Conservation (phyloP, 1,140 invertebrate genomes). For the Bombus turneri region DNA sequence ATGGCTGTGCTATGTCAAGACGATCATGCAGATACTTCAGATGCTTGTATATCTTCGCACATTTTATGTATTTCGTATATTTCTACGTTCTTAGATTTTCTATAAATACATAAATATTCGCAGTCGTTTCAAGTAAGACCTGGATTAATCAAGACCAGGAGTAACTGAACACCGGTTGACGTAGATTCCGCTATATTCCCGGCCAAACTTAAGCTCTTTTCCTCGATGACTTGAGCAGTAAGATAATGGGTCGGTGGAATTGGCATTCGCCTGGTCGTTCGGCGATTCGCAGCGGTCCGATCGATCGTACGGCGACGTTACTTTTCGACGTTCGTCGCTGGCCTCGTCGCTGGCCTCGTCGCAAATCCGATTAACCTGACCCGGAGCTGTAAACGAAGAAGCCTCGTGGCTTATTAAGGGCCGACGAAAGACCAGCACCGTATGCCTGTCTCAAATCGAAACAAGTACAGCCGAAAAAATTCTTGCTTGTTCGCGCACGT, state of each 20-base stretch:
- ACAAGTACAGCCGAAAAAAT: neutral
- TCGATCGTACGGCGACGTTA: slow-evolving; percentile 31
- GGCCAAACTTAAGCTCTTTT: neutral
- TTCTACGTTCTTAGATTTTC: too few species aligned
- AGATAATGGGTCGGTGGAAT: neutral
- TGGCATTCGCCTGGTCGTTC: neutral
- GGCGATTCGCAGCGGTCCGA: slow-evolving; percentile 16
- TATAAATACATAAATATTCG: too few species aligned
- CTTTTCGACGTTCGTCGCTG: slow-evolving; percentile 43
- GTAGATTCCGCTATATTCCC: neutral
- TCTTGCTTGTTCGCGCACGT: too few species aligned
- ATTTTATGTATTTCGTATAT: too few species aligned
- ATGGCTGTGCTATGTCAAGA: too few species aligned
- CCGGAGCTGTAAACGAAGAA: slow-evolving; percentile 53
- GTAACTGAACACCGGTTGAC: too few species aligned
- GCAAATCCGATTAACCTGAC: slow-evolving; percentile 58
- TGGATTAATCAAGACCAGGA: too few species aligned
- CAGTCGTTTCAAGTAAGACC: too few species aligned
- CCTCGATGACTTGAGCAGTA: neutral
- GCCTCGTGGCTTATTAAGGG: slow-evolving; percentile 53
- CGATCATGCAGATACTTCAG: too few species aligned
- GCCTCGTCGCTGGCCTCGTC: slow-evolving; percentile 42
- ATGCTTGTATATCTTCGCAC: too few species aligned
- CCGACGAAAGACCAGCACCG: slow-evolving; percentile 23
- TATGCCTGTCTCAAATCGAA: neutral